Evolutionary conservation across 2,797 vertebrate genomes (phyloP), one percentile per base, ranked within the genome.

Genomic region (Bradypus variegatus): DNA sequence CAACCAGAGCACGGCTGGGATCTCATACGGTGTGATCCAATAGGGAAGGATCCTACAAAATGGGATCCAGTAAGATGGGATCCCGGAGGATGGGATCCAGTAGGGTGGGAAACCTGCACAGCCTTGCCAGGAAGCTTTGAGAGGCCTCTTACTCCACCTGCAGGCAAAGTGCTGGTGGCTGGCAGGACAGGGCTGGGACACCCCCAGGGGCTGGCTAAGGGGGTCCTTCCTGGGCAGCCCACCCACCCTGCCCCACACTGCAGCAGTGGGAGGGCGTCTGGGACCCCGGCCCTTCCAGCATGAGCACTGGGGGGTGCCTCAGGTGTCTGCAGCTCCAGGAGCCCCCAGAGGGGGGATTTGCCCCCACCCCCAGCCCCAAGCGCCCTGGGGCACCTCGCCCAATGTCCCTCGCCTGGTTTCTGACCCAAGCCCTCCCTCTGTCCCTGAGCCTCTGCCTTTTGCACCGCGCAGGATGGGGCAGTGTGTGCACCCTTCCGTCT

Each of bases 81-180:
- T 50, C 50, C 50, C 13, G 13, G 12, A 31, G 45, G 73, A 8
- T 41, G 25, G 72, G 19, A 8, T 16, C 8, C n/a, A 7, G 31
- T 23, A 25, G 23, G 72, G 27, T 10, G 25, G 38, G 15, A 77
- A 33, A 23, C 18, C 21, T 21, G 21, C 5, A 0, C 0, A 1
- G 70, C 38, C 77, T 69, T 2, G 1, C 55, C 1, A 6, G 48
- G 77, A 64, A 50, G 77, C 45, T 6, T 5, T 14, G 8, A 18
- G 90, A 11, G 79, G 19, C 69, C 94, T 93, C 87, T 90, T 9
- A 65, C 93, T 75, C 90, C 90, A 78, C 90, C 93, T 95, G 91
- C 87, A 93, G 95, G 93, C 86, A 62, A 60, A 81, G 36, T 27
- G 41, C 55, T 76, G 7, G n/a, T 0, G 15, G 53, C 81, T 4